phyloP scores from a whole-genome alignment of 2,113 vertebrate species.

The Egretta garzetta region DNA sequence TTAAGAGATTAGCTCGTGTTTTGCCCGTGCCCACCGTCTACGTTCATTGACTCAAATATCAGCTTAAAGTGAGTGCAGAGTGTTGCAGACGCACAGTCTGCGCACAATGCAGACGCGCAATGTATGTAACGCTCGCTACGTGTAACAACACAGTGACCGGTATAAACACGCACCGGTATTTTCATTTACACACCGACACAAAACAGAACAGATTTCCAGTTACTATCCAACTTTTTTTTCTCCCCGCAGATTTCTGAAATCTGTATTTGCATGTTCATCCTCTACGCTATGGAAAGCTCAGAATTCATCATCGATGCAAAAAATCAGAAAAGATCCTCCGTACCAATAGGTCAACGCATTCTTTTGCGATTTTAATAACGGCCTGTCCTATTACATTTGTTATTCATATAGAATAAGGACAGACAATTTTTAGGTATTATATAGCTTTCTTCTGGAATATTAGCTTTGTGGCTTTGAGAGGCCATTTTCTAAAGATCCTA shows the following conservation, averaged over 20 bases:
- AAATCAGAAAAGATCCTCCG: constrained; percentile 37
- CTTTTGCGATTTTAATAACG: constrained; percentile 54
- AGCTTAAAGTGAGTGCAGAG: constrained; percentile 27
- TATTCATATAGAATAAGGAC: constrained; percentile 60
- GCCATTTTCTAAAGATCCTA: constrained; percentile 70
- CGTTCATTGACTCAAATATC: constrained; percentile 21
- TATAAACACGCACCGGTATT: background rate
- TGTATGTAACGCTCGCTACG: background rate
- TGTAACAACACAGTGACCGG: background rate
- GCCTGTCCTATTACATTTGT: constrained; percentile 59
- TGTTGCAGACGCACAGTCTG: background rate
- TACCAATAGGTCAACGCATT: constrained; percentile 59
- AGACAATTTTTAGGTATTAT: constrained; percentile 65
- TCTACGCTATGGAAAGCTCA: background rate
- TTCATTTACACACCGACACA: background rate
- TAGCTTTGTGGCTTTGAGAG: constrained; percentile 70
- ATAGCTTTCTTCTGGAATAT: constrained; percentile 62
- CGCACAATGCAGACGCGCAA: background rate
- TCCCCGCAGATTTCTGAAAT: constrained; percentile 41
- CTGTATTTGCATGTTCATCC: constrained; percentile 17
- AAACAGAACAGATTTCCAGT: constrained; percentile 11
- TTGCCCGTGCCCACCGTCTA: background rate
- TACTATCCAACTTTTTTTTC: background rate
- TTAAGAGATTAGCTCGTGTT: constrained; percentile 28
- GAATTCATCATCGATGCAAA: constrained; percentile 37